These are phyloP conservation scores for Parasteatoda tepidariorum DNA, from an alignment of 1,140 invertebrate species.

Conservation along the genomic window DNA sequence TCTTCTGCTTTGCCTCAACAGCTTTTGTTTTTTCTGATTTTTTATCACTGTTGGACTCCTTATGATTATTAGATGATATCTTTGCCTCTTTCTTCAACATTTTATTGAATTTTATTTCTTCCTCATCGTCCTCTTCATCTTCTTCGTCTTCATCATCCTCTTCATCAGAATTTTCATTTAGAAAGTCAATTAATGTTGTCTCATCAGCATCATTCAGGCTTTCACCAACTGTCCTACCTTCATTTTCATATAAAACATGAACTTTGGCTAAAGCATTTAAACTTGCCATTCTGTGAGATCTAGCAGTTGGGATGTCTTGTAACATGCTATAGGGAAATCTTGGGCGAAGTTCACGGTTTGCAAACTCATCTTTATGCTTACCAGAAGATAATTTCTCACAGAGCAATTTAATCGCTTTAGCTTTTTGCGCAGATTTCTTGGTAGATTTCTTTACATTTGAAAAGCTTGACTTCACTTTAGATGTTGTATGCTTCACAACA, in stretches of 20 bases:
- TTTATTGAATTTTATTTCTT: constrained; percentile 9
- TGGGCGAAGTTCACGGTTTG: constrained; percentile 41
- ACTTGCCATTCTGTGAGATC: constrained; percentile 79
- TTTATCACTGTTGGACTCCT: background rate
- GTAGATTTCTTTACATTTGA: constrained; percentile 16
- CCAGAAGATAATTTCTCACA: constrained; percentile 38
- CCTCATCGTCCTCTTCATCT: background rate
- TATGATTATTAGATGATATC: background rate
- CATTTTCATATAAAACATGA: constrained; percentile 90
- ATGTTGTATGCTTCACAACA: constrained; percentile 43
- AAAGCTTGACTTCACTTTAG: constrained; percentile 37
- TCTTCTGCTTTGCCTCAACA: constrained; percentile 27
- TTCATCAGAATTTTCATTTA: constrained; percentile 41
- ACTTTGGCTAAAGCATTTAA: constrained; percentile 92
- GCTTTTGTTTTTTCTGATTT: constrained; percentile 20
- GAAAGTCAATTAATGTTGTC: constrained; percentile 30
- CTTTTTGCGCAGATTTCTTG: constrained; percentile 29
- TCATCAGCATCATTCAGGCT: constrained; percentile 54
- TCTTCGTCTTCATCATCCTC: background rate
- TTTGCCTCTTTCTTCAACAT: background rate
- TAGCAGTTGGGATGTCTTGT: constrained; percentile 54
- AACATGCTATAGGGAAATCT: constrained; percentile 53
- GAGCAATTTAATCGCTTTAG: constrained; percentile 48
- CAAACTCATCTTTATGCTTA: constrained; percentile 1
- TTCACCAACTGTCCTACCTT: constrained; percentile 66